Evolutionary conservation across 2,113 vertebrate genomes (phyloP).

Genomic region (Falcunculus frontatus): DNA sequence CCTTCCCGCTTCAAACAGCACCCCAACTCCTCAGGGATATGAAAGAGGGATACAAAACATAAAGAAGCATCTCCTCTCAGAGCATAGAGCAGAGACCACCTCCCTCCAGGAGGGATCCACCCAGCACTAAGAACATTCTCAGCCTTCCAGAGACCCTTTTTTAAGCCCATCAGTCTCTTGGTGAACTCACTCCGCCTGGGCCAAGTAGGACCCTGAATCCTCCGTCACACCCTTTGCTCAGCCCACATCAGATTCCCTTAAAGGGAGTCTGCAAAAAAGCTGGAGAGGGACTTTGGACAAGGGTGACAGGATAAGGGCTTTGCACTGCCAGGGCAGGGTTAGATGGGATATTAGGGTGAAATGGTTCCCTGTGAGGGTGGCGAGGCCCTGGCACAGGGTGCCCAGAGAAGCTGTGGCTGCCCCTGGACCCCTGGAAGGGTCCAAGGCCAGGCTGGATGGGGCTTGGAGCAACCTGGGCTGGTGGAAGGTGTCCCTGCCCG

Average conservation of each 20-base stretch:
- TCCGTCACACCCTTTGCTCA: neutral
- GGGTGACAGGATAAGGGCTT: neutral
- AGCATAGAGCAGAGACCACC: accelerated
- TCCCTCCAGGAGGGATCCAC: neutral
- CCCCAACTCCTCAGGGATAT: neutral
- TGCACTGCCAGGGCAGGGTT: accelerated
- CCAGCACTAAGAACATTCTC: neutral
- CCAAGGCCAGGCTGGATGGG: accelerated
- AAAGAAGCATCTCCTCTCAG: neutral
- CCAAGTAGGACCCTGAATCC: neutral
- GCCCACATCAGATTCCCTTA: neutral
- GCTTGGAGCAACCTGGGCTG: accelerated
- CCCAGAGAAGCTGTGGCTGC: neutral
- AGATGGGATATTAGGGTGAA: neutral
- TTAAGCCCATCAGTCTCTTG: neutral
- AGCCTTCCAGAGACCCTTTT: neutral
- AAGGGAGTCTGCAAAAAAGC: neutral
- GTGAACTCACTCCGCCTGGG: neutral
- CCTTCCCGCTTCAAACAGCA: neutral
- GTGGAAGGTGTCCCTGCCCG: neutral
- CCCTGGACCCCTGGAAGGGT: neutral
- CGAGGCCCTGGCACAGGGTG: accelerated
- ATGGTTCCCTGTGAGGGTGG: accelerated
- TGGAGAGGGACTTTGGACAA: neutral
- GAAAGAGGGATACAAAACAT: neutral